Conservation (phyloP, 2,113 vertebrate genomes). For the Rhinopithecus roxellana region DNA sequence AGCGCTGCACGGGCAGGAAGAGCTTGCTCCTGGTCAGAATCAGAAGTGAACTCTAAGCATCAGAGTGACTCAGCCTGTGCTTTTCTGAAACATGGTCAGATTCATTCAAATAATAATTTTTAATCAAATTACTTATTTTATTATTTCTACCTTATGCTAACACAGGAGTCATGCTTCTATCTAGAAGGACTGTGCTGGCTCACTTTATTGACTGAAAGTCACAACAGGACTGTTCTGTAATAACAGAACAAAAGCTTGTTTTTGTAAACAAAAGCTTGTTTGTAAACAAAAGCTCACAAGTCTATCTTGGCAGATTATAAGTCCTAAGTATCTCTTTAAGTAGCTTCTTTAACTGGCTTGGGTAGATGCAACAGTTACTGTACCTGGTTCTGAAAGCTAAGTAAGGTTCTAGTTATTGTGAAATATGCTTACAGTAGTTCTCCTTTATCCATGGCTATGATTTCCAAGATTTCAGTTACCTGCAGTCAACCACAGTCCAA, state of each 20-base stretch:
- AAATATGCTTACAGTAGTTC: background rate
- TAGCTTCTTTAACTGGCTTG: background rate
- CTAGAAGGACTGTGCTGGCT: background rate
- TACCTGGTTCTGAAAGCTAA: background rate
- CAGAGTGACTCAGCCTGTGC: no score
- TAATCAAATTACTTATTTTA: background rate
- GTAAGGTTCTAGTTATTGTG: background rate
- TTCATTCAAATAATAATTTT: background rate
- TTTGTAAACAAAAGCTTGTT: no score
- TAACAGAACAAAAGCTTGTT: no score
- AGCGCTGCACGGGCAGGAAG: rapidly evolving
- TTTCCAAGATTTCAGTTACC: background rate
- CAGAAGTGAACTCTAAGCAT: rapidly evolving
- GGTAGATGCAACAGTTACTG: background rate
- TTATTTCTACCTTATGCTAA: background rate
- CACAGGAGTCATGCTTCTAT: background rate
- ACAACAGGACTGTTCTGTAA: background rate
- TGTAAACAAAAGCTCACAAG: background rate
- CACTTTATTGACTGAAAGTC: background rate
- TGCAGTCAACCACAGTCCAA: background rate
- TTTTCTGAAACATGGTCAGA: background rate
- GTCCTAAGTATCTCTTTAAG: background rate
- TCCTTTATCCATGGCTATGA: background rate
- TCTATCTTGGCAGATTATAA: background rate
- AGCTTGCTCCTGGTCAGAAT: rapidly evolving